These are phyloP conservation scores for Eremobia ochroleuca DNA, from an alignment of 2,888 invertebrate genomes.

Conservation along the genomic window DNA sequence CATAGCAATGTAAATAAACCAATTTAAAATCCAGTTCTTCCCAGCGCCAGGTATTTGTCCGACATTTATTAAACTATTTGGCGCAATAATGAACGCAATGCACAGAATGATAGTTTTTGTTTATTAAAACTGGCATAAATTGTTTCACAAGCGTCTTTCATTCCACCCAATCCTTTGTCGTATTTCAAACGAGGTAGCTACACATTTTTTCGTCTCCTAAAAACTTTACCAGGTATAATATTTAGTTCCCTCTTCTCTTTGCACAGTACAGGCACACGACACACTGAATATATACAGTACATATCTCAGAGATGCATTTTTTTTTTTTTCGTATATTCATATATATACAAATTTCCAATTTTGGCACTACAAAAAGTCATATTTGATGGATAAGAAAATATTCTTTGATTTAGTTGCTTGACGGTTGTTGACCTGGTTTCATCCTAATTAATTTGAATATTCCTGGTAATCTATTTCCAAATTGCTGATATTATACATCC, in stretches of 20 bases:
- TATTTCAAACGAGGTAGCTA: neutral
- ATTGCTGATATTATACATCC: no score
- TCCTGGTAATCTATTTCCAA: no score
- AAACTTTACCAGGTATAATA: slow-evolving; percentile 24
- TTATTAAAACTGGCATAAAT: neutral
- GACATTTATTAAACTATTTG: neutral
- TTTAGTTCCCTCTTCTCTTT: slow-evolving; percentile 17
- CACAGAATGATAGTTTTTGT: neutral
- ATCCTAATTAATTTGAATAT: no score
- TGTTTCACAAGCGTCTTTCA: neutral
- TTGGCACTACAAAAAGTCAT: no score
- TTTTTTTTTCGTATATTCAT: no score
- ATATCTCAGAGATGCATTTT: no score
- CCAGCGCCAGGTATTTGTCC: neutral
- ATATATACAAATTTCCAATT: no score
- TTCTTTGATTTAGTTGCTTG: no score
- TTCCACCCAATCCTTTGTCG: neutral
- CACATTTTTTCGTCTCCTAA: neutral
- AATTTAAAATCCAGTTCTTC: neutral
- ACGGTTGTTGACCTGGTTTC: no score
- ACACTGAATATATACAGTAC: slow-evolving; percentile 15
- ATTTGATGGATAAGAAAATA: no score
- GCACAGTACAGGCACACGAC: slow-evolving; percentile 27
- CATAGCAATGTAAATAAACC: neutral
- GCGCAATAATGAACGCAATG: neutral